Evolutionary conservation across 2,888 invertebrate genomes (phyloP).

Genomic region (Endomychus coccineus): DNA sequence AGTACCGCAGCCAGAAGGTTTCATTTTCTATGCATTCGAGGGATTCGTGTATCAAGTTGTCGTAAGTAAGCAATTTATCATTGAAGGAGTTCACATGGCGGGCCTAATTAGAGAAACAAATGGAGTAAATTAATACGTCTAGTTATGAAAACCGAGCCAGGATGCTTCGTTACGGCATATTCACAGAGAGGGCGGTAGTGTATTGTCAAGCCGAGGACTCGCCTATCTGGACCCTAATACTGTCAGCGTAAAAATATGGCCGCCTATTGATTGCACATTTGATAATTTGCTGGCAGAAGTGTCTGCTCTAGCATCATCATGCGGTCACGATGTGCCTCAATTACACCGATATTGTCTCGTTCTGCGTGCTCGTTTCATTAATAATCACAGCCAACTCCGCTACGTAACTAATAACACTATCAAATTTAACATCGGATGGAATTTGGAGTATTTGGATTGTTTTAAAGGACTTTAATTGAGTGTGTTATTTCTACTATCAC

Average conservation of each 20-base stretch:
- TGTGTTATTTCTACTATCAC: too few species aligned
- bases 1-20: too few species aligned
- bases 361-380: too few species aligned
- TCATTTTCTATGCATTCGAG: too few species aligned
- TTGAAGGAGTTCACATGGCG: neutral
- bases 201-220: neutral
- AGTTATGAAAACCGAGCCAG: slow-evolving; percentile 31
- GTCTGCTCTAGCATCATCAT: slow-evolving; percentile 21
- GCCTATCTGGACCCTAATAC: slow-evolving; percentile 1
- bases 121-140: slow-evolving; percentile 33
- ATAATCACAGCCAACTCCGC: too few species aligned
- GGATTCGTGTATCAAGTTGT: neutral
- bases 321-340: slow-evolving; percentile 25
- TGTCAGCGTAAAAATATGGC: too few species aligned
- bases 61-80: slow-evolving; percentile 20
- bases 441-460: too few species aligned
- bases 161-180: slow-evolving; percentile 30
- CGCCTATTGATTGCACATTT: slow-evolving; percentile 26
- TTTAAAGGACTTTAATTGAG: too few species aligned
- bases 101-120: slow-evolving; percentile 29
- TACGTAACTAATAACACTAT: too few species aligned
- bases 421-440: too few species aligned
- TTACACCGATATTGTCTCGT: slow-evolving; percentile 25
- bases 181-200: slow-evolving; percentile 22
- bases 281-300: slow-evolving; percentile 22